phyloP scores from a whole-genome alignment of 2,113 vertebrate genomes.

The Parotia lawesii region DNA sequence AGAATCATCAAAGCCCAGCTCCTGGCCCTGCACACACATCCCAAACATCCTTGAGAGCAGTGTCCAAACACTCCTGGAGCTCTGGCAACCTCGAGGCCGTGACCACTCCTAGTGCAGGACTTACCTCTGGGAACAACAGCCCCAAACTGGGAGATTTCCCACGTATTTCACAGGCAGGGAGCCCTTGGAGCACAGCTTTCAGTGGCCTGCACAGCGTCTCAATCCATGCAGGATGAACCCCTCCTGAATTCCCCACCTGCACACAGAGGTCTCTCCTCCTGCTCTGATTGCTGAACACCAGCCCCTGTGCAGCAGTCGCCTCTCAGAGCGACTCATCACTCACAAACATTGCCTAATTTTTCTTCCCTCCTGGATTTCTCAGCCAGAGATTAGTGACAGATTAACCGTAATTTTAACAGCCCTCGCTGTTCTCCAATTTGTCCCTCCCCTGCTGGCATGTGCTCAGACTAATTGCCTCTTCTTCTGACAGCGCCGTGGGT shows the following conservation, averaged over 20 bases:
- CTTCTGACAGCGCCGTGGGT: neutral
- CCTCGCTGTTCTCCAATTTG: conserved; percentile 31
- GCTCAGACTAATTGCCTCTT: conserved; percentile 52
- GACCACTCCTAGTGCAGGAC: neutral
- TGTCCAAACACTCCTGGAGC: neutral
- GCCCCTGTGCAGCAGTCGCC: neutral
- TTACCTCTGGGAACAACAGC: neutral
- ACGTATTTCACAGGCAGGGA: accelerated
- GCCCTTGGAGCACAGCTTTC: neutral
- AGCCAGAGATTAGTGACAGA: conserved; percentile 49
- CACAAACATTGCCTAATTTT: neutral
- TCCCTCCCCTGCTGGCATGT: conserved; percentile 45
- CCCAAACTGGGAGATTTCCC: neutral
- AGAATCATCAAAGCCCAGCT: neutral
- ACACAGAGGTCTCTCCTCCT: neutral
- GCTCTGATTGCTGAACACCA: neutral
- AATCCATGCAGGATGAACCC: neutral
- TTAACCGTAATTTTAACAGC: conserved; percentile 62
- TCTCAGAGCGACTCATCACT: neutral
- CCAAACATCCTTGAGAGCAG: neutral
- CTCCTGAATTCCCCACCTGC: neutral
- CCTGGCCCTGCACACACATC: neutral
- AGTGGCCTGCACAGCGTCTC: neutral
- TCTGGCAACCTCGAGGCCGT: neutral
- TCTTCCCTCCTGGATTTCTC: neutral